Percentiles rank a stretch among this genome's conserved stretches.
Evolutionary conservation across 2,797 vertebrate species (phyloP).

Genomic region (Eulemur albifrons): DNA sequence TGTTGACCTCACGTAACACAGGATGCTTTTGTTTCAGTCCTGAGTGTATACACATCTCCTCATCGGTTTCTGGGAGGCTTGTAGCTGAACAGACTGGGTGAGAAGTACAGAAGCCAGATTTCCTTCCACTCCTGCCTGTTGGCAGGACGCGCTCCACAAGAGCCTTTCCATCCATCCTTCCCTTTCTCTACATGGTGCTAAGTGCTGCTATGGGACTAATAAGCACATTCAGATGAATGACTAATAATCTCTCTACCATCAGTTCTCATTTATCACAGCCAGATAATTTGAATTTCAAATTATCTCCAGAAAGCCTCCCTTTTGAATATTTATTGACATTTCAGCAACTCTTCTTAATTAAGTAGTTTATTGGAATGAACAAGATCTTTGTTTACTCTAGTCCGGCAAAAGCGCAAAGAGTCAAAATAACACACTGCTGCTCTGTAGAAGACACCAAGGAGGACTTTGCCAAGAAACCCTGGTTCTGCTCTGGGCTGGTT

Average conservation of each 20-base stretch:
- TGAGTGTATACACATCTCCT: background rate
- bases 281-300: conserved; percentile 67
- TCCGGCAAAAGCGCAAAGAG: background rate
- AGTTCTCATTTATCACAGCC: conserved; percentile 61
- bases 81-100: background rate
- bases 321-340: conserved; percentile 67
- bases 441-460: background rate
- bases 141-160: background rate
- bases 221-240: background rate
- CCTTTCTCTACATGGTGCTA: background rate
- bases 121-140: accelerated
- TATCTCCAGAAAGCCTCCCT: conserved; percentile 57
- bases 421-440: background rate
- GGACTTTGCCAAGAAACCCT: background rate
- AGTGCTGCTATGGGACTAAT: background rate
- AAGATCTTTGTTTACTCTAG: conserved; percentile 58
- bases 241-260: conserved; percentile 30
- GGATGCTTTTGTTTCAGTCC: background rate
- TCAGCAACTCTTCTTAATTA: conserved; percentile 67
- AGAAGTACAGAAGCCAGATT: background rate
- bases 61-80: background rate
- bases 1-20: background rate
- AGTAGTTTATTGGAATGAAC: conserved; percentile 51
- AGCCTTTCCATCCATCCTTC: background rate
- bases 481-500: background rate